phyloP scores from a whole-genome alignment of 2,888 invertebrate genomes.

The Hirtodrosophila cameraria region DNA sequence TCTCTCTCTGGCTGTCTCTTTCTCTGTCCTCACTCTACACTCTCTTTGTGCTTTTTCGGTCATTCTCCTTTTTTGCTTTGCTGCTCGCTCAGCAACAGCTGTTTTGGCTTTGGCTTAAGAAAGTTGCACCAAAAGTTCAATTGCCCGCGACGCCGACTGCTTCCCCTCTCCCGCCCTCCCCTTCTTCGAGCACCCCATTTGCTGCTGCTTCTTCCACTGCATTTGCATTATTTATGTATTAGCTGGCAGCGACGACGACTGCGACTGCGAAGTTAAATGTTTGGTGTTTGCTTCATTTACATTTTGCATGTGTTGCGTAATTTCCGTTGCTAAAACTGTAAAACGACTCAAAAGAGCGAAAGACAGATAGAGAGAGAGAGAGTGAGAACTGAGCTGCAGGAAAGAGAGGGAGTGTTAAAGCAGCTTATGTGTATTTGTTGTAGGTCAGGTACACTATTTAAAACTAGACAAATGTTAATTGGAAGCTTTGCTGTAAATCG shows the following conservation, averaged over 20 bases:
- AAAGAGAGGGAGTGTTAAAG: conserved; percentile 50
- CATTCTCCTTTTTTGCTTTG: conserved; percentile 7
- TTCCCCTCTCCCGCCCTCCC: conserved; percentile 27
- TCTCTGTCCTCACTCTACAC: conserved; percentile 5
- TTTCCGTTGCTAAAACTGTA: conserved; percentile 62
- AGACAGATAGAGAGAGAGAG: conserved; percentile 2
- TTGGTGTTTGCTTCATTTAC: conserved; percentile 56
- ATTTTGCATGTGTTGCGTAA: conserved; percentile 74
- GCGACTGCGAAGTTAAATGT: conserved; percentile 21
- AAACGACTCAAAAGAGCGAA: conserved; percentile 15
- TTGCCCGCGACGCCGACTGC: conserved; percentile 64
- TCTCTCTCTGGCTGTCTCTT: neutral
- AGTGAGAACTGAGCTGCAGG: conserved; percentile 1
- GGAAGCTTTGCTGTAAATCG: no score
- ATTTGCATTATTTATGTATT: conserved; percentile 76
- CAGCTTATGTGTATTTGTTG: conserved; percentile 32
- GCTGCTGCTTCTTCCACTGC: conserved; percentile 34
- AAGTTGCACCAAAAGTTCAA: conserved; percentile 75
- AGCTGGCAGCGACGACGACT: conserved; percentile 37
- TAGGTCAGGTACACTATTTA: conserved; percentile 52
- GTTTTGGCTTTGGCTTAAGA: conserved; percentile 64
- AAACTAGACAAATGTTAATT: conserved; percentile 20
- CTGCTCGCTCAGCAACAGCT: conserved; percentile 58
- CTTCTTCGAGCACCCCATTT: conserved; percentile 7
- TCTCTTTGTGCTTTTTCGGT: neutral